Evolutionary conservation across 2,888 invertebrate genomes (phyloP), one percentile per base, ranked within the genome.

Genomic region (Lepeophtheirus nordmannii): DNA sequence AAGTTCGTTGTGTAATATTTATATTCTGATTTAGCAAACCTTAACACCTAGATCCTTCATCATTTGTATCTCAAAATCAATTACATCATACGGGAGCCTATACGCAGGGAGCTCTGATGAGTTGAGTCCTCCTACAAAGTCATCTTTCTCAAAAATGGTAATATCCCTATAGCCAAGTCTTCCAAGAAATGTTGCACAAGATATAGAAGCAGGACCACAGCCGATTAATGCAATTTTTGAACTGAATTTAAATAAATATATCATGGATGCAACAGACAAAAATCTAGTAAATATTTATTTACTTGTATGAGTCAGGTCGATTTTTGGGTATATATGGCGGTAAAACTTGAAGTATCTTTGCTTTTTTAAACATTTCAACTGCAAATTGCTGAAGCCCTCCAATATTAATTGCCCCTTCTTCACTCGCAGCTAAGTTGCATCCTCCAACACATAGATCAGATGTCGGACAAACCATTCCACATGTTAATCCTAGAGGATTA

Each of bases 381-480:
- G 97, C 94, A 76, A 88, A 98, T 73, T 98, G 97, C 76, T 98
- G 98, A 41, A 98, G 79, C 0, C 98, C 98, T 0, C 97, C 96
- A 72, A 98, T 98, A 74, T 98, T 98, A 72, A 98, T 98, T 0
- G 96, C 86, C 0, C 98, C 98, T 75, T 97, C 96, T 75, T 98
- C 98, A 11, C 86, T 84, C 0, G 94, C 97, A 73, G 89, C 86
- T 11, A 98, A 79, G 77, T 98, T 98, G 76, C 97, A 98, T 0
- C 94, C 93, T 0, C 97, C 97, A 0, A 96, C 96, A 75, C 97
- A 98, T 14, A 61, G 37, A 38, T 61, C 61, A n/a, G 37, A 46
- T 17, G 53, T 46, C 8, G 53, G 53, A 46, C 53, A 46, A 23
- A 98, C 96, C 97, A 98, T 98, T 37, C 93, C 93, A 72, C 93